phyloP scores from a whole-genome alignment of 2,888 invertebrate genomes.

The Eilema depressum region DNA sequence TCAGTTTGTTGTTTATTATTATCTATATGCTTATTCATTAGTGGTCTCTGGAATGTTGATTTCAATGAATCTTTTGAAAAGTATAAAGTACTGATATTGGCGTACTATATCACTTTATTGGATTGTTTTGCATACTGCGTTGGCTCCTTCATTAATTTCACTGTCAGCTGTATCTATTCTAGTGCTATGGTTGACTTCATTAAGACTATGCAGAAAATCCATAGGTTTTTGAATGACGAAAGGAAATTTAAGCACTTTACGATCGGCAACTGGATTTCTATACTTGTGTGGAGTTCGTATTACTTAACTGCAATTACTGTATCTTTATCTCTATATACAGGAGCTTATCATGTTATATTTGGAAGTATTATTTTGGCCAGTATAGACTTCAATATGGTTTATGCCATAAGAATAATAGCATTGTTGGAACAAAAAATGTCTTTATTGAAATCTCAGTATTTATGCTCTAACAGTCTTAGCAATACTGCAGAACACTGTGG shows the following conservation, averaged over 20 bases:
- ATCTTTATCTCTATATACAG: neutral
- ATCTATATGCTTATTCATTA: neutral
- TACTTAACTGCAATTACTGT: neutral
- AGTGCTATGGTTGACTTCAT: conserved; percentile 19
- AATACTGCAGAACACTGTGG: neutral
- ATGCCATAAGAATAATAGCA: conserved; percentile 5
- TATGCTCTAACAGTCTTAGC: neutral
- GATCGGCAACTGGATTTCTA: conserved; percentile 11
- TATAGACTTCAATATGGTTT: conserved; percentile 25
- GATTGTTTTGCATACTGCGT: conserved; percentile 7
- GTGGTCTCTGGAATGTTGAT: neutral
- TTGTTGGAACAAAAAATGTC: conserved; percentile 23
- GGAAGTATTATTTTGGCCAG: neutral
- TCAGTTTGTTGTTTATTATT: conserved; percentile 6
- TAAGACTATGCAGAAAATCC: conserved; percentile 21
- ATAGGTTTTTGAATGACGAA: conserved; percentile 13
- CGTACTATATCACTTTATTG: neutral
- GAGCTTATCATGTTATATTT: neutral
- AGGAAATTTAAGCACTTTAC: neutral
- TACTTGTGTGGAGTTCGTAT: neutral
- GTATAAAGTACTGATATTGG: neutral
- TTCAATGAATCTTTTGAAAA: neutral
- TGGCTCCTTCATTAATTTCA: conserved; percentile 17
- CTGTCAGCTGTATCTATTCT: conserved; percentile 1
- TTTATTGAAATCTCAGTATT: conserved; percentile 17